Evolutionary conservation across 2,888 invertebrate genomes (phyloP), one percentile per base, ranked within the genome.

Genomic region (Amphipyra berbera): DNA sequence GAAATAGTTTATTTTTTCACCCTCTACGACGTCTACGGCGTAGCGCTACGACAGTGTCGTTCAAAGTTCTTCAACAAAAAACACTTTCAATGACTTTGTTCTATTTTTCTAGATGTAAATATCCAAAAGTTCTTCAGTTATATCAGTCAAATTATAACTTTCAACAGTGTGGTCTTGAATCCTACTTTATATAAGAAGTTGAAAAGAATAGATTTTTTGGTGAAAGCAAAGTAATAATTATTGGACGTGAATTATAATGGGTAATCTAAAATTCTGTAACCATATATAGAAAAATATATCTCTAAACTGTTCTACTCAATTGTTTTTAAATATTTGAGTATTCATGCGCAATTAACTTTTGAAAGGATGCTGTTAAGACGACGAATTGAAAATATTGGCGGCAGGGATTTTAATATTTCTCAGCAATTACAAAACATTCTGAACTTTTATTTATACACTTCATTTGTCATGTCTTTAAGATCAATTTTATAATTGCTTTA

Each of bases 1-100:
- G 61, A 73, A 72, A 74, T 76, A 58, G 60, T 67, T 61, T 72
- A 54, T 72, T 76, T 55, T 73, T 27, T 46, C 40, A 30, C 45
- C 57, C 55, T 58, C 69, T 57, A 73, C 74, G 59, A 50, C n/a
- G 46, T 38, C 70, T 73, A 77, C 74, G 74, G 40, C 74, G 75
- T 65, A 77, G 78, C 58, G 75, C 62, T 63, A 66, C 70, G 53
- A 35, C 46, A 50, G 30, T 57, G 61, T 40, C 41, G 58, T 57
- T 65, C 42, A 58, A 41, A 61, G 47, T 60, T 56, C 40, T 60
- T 48, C 15, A 47, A 49, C 53, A 73, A 73, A 77, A 67, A 63
- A 44, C 12, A 64, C 69, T 64, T 68, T 72, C 38, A 63, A 75
- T 59, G 61, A 52, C 61, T 71, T 78, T 50, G 67, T 59, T 70